Evolutionary conservation across 2,888 invertebrate species (phyloP).

Genomic region (Hyles lineata): DNA sequence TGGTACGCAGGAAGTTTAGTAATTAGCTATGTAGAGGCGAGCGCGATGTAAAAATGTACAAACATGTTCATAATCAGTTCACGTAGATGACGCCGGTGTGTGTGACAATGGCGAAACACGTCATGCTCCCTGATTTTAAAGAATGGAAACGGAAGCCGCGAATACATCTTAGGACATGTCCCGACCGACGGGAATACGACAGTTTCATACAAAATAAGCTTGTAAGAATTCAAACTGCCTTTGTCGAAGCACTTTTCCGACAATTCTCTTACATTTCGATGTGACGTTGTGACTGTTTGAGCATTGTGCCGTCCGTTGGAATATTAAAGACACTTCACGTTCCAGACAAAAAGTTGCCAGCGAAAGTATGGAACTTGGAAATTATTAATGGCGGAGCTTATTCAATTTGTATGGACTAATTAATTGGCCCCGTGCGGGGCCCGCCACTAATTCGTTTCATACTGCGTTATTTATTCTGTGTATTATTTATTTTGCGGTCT

Average conservation of each 20-base stretch:
- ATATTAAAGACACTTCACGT: constrained; percentile 20
- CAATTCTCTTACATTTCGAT: constrained; percentile 27
- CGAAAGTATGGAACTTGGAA: constrained; percentile 21
- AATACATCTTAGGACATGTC: constrained; percentile 56
- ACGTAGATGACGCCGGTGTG: constrained; percentile 63
- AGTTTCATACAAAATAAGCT: constrained; percentile 52
- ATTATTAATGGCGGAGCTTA: constrained; percentile 23
- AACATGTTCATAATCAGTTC: constrained; percentile 60
- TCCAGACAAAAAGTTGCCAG: constrained; percentile 22
- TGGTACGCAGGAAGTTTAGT: constrained; percentile 1
- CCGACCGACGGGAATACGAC: constrained; percentile 48
- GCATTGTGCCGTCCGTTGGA: constrained; percentile 9
- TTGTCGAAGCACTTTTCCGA: constrained; percentile 29
- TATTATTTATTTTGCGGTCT: constrained; percentile 56
- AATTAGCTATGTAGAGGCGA: constrained; percentile 10
- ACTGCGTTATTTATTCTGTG: constrained; percentile 7
- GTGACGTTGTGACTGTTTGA: constrained; percentile 14
- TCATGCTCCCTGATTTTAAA: constrained; percentile 68
- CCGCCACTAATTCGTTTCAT: constrained; percentile 6
- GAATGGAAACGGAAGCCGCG: constrained; percentile 71
- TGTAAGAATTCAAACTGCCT: constrained; percentile 27
- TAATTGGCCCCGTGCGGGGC: not conserved
- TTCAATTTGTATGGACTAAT: constrained; percentile 18
- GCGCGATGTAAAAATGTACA: constrained; percentile 17
- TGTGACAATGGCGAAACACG: constrained; percentile 70